phyloP scores from a whole-genome alignment of 2,888 invertebrate species.

The Gortyna flavago region DNA sequence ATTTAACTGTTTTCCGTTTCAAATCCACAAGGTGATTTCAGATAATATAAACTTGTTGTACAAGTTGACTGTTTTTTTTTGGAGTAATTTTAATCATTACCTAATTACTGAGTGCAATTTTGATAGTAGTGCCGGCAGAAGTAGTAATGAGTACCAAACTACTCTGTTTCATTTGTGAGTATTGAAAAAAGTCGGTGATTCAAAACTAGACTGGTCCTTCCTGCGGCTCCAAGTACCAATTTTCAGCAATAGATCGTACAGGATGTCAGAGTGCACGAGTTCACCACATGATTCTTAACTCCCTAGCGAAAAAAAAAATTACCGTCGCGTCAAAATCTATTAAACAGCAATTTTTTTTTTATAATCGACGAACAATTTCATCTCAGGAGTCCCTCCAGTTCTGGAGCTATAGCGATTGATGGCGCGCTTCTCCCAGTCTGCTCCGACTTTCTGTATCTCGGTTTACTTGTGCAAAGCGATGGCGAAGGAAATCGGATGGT shows the following conservation, averaged over 20 bases:
- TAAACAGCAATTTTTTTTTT: background rate
- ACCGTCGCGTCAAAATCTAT: background rate
- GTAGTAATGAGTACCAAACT: background rate
- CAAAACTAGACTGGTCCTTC: background rate
- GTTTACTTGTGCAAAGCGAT: too few species aligned
- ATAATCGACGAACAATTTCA: too few species aligned
- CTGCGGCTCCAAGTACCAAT: background rate
- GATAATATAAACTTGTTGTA: slow-evolving; percentile 2
- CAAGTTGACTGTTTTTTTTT: slow-evolving; percentile 17
- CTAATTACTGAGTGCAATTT: background rate
- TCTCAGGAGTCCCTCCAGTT: too few species aligned
- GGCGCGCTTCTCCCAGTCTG: too few species aligned
- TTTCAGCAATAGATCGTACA: background rate
- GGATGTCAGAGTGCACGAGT: background rate
- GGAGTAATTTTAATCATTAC: background rate
- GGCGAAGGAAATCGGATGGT: too few species aligned
- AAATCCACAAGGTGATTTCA: background rate
- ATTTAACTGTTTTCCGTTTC: background rate
- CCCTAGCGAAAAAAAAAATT: too few species aligned
- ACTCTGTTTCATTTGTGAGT: background rate
- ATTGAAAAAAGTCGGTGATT: background rate
- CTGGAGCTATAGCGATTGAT: too few species aligned
- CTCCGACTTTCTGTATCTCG: too few species aligned
- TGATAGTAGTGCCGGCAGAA: background rate
- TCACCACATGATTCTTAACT: too few species aligned